Base-by-base conservation (phyloP, 2,888 invertebrate species). In the Rhyacophila evoluta region DNA sequence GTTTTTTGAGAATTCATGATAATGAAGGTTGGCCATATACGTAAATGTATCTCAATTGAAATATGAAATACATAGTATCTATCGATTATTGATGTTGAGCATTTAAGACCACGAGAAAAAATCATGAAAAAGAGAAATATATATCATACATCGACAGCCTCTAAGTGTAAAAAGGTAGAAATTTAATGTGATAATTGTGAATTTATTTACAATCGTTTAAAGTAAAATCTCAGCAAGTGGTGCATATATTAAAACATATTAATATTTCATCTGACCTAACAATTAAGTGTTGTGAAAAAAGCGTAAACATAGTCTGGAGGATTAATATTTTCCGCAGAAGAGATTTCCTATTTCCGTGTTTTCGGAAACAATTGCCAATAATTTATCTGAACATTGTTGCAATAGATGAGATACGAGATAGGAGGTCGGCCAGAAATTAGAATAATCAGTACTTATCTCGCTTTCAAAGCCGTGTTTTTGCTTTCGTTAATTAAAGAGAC, bases 331-430 rank as follows among this genome's bases (percentile, higher is more conserved):
- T 55, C 55, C 10, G 1, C 25, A 6, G 55, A 25, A 19, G 25
- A 55, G 19, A 55, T 8, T 8, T 55, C 25, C 19, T 25, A 55
- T 69, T 69, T 69, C 28, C 69, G 28, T n/a, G 69, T 29, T 28
- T 69, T 27, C n/a, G 15, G 15, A 69, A 69, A 69, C 69, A 69
- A 69, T 69, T 33, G 69, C 69, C 33, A 29, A 69, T 69, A 69
- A 29, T 69, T 69, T 69, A 69, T 69, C 69, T n/a, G 69, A 69
- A 69, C 69, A 33, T 12, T 15, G 33, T 69, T 69, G 15, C 33
- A 1, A 69, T 28, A 33, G 29, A 69, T 15, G 29, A 10, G n/a
- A 15, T 12, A 29, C 10, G 15, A 69, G 69, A 69, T 33, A 29
- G 12, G 10, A 11, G 69, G 28, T 29, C 69, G n/a, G 10, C 29